phyloP scores from a whole-genome alignment of 2,113 vertebrate species.

The Numida meleagris region DNA sequence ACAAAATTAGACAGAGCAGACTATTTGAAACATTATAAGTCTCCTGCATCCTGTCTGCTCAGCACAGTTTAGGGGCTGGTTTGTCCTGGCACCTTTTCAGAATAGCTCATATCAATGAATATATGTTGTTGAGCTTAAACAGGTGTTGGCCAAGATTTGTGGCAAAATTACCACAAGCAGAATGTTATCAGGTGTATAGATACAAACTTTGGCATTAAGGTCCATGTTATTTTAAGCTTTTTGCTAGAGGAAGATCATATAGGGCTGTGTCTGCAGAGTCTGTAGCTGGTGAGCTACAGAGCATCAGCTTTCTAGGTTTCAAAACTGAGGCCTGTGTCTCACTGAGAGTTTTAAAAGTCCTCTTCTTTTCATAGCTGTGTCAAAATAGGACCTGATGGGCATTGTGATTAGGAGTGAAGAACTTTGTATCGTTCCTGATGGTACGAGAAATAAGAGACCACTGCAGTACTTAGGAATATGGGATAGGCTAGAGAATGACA shows the following conservation, averaged over 20 bases:
- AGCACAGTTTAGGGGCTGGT: not conserved
- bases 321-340: not conserved
- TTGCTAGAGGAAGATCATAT: not conserved
- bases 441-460: not conserved
- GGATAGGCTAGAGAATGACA: not conserved
- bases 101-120: constrained; percentile 3
- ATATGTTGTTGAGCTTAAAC: not conserved
- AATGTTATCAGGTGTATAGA: not conserved
- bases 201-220: not conserved
- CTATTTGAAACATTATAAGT: not conserved
- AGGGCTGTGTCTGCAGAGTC: not conserved
- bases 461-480: not conserved
- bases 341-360: not conserved
- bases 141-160: not conserved
- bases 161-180: not conserved
- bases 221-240: not conserved
- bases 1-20: constrained; percentile 46
- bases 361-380: not conserved
- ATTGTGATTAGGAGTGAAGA: not conserved
- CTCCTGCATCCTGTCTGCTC: constrained; percentile 28
- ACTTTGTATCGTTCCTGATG: not conserved
- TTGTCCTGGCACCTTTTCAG: not conserved
- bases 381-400: not conserved
- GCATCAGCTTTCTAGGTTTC: not conserved
- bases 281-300: not conserved